These are phyloP conservation scores for Eumaeus atala DNA, from an alignment of 1,140 invertebrate genomes.

Conservation along the genomic window DNA sequence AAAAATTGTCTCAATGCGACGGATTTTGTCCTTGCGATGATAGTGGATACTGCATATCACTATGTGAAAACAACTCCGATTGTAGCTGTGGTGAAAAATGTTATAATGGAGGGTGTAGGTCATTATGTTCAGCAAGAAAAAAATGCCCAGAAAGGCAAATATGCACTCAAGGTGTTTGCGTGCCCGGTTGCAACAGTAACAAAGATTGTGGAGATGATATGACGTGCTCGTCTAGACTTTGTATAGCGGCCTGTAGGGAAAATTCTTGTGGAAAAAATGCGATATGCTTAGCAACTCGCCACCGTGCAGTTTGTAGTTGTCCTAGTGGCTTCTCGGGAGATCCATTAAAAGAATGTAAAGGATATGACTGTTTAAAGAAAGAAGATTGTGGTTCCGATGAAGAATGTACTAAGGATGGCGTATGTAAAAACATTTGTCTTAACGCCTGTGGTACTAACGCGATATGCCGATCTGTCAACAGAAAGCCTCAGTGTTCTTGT, in stretches of 20 bases:
- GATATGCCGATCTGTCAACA: conserved; percentile 86
- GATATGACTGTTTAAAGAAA: conserved; percentile 84
- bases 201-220: conserved; percentile 86
- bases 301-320: conserved; percentile 88
- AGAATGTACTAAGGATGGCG: conserved; percentile 81
- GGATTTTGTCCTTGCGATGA: conserved; percentile 86
- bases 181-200: conserved; percentile 84
- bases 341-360: conserved; percentile 81
- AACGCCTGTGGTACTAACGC: conserved; percentile 89
- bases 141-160: conserved; percentile 73
- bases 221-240: conserved; percentile 83
- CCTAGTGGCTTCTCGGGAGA: conserved; percentile 89
- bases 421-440: conserved; percentile 89
- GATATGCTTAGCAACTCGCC: conserved; percentile 82
- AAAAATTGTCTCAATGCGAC: conserved; percentile 77
- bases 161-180: conserved; percentile 71
- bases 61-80: conserved; percentile 79
- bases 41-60: conserved; percentile 82
- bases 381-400: conserved; percentile 87
- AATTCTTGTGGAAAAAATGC: conserved; percentile 84
- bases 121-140: conserved; percentile 75
- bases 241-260: conserved; percentile 83
- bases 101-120: conserved; percentile 76
- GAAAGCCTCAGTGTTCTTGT: conserved; percentile 87
- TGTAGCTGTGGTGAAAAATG: conserved; percentile 87